A percentile compares a stretch with the other conserved stretches of the same genome.
phyloP scores from a whole-genome alignment of 2,113 vertebrate species.

The Noctilio leporinus region DNA sequence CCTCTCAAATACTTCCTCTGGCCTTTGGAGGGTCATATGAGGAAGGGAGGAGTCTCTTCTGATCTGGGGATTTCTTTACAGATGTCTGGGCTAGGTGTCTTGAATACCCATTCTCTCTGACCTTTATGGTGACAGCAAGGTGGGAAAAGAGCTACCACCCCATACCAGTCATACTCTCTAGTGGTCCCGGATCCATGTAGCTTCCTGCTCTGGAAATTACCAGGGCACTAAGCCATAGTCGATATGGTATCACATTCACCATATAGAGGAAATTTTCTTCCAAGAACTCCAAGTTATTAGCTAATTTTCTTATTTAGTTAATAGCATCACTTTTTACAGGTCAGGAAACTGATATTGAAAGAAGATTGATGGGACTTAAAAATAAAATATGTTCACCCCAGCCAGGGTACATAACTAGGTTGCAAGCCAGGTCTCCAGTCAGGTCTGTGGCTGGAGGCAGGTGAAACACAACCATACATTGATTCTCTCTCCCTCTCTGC shows the following conservation, averaged over 20 bases:
- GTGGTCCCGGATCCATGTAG: neutral
- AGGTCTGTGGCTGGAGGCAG: too few relatives aligned
- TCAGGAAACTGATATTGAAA: neutral
- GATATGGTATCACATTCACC: neutral
- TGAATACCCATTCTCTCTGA: neutral
- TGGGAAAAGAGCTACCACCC: neutral
- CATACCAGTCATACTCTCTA: neutral
- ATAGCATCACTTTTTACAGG: neutral
- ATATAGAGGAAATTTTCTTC: neutral
- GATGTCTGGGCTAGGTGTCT: neutral
- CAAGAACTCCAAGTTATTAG: neutral
- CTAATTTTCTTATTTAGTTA: constrained; percentile 20
- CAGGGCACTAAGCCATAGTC: neutral
- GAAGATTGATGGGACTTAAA: neutral
- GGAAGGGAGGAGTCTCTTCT: neutral
- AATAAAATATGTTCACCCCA: constrained; percentile 5
- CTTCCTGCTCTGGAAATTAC: neutral
- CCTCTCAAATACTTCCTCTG: neutral
- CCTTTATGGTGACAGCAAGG: neutral
- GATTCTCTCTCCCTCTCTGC: too few relatives aligned
- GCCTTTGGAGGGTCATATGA: neutral
- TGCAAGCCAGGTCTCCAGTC: too few relatives aligned
- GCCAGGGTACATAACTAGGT: too few relatives aligned
- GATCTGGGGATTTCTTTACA: neutral
- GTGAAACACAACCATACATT: too few relatives aligned